Evolutionary conservation across 1,140 invertebrate genomes (phyloP), one percentile per base, ranked within the genome.

Genomic region (Microplitis mediator): DNA sequence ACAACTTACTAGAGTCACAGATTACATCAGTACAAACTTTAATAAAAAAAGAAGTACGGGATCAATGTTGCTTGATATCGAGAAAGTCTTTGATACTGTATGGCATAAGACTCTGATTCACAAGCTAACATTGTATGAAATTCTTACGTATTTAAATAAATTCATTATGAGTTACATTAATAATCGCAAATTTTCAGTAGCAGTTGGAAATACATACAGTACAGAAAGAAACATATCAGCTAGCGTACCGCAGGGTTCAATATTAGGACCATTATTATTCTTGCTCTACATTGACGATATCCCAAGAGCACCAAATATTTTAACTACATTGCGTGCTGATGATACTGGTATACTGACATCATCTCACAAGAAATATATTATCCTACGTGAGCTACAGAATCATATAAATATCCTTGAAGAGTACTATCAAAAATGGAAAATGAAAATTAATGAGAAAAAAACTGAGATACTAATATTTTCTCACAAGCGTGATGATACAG

Each of bases 21-120:
- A 79, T 45, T 36, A 75, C 13, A 81, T 86, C 31, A 58, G 60
- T 5, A 65, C 6, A 56, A 58, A 72, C 4, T 77, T 78, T 39
- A 79, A 77, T 23, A 74, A 63, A 6, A 73, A 73, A 13, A 75
- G 73, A 67, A 73, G 60, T 50, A 81, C 79, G 6, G 77, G 67
- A 2, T 52, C 76, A 36, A 60, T 76, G 8, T 71, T 80, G 23
- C 69, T 81, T 9, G 82, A 84, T 71, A 79, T 83, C 5, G 76
- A 81, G 72, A 79, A 80, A 63, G 79, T 79, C 0, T 84, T 83
- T 52, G 80, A 85, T 58, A 74, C 71, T 1, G 79, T 83, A 4
- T 84, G 80, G 79, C 78, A 80, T 31, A 67, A 78, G 35, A 81
- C 80, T 2, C 73, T 84, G 5, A 69, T 84, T 3, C 73, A 76